Percentiles rank a stretch among this genome's conserved stretches.
These are phyloP conservation scores for Zaprionus vittiger DNA, from an alignment of 1,140 invertebrate genomes.

Conservation along the genomic window DNA sequence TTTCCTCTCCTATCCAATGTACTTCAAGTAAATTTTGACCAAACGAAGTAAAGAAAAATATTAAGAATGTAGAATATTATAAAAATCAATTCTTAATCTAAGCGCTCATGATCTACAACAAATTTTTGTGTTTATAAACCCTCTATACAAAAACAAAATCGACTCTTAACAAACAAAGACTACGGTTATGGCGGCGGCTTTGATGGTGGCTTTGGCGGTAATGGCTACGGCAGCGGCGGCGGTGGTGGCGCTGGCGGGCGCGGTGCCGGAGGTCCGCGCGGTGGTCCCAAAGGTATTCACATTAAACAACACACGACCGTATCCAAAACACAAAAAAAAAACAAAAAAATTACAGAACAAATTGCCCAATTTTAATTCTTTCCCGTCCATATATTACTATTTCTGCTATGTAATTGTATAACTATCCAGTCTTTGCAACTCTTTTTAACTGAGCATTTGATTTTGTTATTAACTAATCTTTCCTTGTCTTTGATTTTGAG, in stretches of 20 bases:
- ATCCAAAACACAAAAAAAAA: conserved; percentile 1
- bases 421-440: conserved; percentile 36
- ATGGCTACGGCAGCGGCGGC: conserved; percentile 61
- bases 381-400: conserved; percentile 17
- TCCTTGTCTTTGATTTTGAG: conserved; percentile 47
- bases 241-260: conserved; percentile 75
- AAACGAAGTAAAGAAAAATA: conserved; percentile 43
- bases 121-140: conserved; percentile 46
- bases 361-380: conserved; percentile 4
- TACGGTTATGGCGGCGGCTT: conserved; percentile 83
- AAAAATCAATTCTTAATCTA: conserved; percentile 52
- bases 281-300: conserved; percentile 83
- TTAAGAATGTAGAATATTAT: conserved; percentile 17
- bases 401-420: conserved; percentile 31
- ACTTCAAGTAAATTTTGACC: conserved; percentile 68
- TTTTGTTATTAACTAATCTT: conserved; percentile 55
- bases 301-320: conserved; percentile 38
- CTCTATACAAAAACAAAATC: conserved; percentile 15
- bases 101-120: conserved; percentile 55
- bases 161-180: conserved; percentile 54
- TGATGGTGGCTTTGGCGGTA: conserved; percentile 79
- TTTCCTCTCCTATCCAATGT: background rate
- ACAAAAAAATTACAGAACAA: background rate
- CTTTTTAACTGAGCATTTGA: conserved; percentile 40
- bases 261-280: conserved; percentile 68